Evolutionary conservation across 2,113 vertebrate genomes (phyloP).

Genomic region (Muntiacus reevesi): DNA sequence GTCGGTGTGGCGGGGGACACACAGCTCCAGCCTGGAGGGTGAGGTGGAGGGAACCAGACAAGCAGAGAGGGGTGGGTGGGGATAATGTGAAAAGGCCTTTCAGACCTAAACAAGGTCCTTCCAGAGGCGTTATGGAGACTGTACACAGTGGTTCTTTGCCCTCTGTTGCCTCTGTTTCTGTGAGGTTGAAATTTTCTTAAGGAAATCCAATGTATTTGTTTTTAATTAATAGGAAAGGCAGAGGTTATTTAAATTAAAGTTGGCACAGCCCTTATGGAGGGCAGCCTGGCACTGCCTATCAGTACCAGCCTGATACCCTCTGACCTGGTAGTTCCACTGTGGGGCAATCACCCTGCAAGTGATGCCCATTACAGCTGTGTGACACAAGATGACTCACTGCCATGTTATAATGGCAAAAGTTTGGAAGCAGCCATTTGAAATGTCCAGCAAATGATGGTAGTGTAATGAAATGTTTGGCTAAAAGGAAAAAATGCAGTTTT

Average conservation of each 20-base stretch:
- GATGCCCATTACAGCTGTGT: not conserved
- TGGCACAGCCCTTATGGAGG: not conserved
- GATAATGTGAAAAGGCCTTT: not conserved
- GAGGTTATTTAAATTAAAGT: not conserved
- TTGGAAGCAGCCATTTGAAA: not conserved
- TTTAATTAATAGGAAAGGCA: not conserved
- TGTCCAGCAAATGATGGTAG: too few relatives aligned
- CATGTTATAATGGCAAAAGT: not conserved
- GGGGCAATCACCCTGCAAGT: not conserved
- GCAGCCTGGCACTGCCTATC: not conserved
- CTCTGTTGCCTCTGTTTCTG: not conserved
- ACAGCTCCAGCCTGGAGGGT: too few relatives aligned
- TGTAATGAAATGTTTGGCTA: not conserved
- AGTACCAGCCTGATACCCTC: fast-evolving
- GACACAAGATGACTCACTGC: not conserved
- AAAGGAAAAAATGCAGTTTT: not conserved
- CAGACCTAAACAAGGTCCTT: not conserved
- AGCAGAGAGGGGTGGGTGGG: not conserved
- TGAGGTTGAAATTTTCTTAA: not conserved
- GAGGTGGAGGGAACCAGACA: too few relatives aligned
- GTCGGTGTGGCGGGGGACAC: not conserved
- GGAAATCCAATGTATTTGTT: not conserved
- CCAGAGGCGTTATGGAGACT: too few relatives aligned
- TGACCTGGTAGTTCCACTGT: not conserved
- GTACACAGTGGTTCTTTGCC: not conserved